These are phyloP conservation scores for Mellilla xanthometata DNA, from an alignment of 2,888 invertebrate species.

Conservation along the genomic window DNA sequence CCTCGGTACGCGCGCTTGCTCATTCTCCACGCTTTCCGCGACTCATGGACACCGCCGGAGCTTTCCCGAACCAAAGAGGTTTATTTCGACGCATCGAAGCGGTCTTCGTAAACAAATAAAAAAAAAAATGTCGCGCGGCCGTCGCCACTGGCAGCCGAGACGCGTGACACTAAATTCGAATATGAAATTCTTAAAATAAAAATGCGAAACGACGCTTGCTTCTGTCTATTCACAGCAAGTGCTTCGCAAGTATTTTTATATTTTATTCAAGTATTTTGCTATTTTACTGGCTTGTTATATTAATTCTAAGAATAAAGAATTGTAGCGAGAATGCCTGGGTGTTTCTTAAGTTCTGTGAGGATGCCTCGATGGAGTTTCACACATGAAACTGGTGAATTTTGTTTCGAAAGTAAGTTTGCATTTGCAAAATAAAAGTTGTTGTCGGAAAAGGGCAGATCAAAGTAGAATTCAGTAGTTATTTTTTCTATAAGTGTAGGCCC, in stretches of 20 bases:
- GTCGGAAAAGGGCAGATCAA: no score
- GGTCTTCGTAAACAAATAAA: constrained; percentile 42
- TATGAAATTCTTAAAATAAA: constrained; percentile 64
- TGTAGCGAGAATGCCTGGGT: constrained; percentile 62
- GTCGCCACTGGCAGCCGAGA: constrained; percentile 50
- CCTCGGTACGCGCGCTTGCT: constrained; percentile 57
- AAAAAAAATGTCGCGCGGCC: constrained; percentile 34
- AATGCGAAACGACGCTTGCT: constrained; percentile 58
- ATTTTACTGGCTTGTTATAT: constrained; percentile 8
- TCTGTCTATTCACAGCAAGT: constrained; percentile 71
- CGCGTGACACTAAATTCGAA: constrained; percentile 49
- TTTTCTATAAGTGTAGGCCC: no score
- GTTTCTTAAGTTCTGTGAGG: constrained; percentile 65
- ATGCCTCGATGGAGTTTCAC: constrained; percentile 52
- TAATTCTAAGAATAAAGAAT: constrained; percentile 17
- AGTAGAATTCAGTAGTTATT: no score
- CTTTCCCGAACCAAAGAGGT: constrained; percentile 52
- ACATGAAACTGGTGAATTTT: constrained; percentile 55
- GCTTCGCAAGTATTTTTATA: constrained; percentile 58
- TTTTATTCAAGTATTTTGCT: constrained; percentile 25
- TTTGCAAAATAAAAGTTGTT: no score
- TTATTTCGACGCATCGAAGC: constrained; percentile 40
- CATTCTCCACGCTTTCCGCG: constrained; percentile 64
- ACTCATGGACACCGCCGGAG: constrained; percentile 44
- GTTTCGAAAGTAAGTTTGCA: constrained; percentile 52